Conservation (phyloP, 1,140 invertebrate species). For the Aphaenogaster ashmeadi region DNA sequence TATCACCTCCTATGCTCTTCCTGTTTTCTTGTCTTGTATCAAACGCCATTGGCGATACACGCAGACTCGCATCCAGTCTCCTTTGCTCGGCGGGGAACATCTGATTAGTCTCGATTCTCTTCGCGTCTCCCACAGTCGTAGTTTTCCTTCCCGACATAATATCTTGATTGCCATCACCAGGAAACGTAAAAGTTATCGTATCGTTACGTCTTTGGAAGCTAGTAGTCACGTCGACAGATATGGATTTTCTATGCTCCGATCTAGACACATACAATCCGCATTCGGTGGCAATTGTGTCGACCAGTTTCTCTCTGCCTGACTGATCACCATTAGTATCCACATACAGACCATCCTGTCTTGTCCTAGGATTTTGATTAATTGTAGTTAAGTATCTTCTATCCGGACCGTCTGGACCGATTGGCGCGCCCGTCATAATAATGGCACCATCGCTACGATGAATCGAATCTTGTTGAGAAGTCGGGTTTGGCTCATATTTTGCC, state of each 20-base stretch:
- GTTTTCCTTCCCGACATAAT: constrained; percentile 77
- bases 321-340: constrained; percentile 82
- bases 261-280: constrained; percentile 81
- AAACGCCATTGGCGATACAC: constrained; percentile 84
- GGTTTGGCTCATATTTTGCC: constrained; percentile 60
- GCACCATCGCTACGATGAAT: constrained; percentile 69
- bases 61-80: constrained; percentile 78
- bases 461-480: constrained; percentile 71
- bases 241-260: constrained; percentile 83
- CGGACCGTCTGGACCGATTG: constrained; percentile 74
- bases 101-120: constrained; percentile 79
- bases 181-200: constrained; percentile 83
- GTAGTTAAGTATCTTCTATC: constrained; percentile 78
- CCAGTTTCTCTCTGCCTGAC: constrained; percentile 74
- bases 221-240: constrained; percentile 82
- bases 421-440: constrained; percentile 65
- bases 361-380: constrained; percentile 84
- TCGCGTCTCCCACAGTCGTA: constrained; percentile 75
- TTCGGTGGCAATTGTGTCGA: constrained; percentile 76
- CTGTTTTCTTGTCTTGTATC: constrained; percentile 82
- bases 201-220: constrained; percentile 83
- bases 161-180: constrained; percentile 79
- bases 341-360: constrained; percentile 85
- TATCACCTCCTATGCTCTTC: constrained; percentile 76
- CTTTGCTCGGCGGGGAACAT: constrained; percentile 80